Evolutionary conservation across 2,888 invertebrate genomes (phyloP), one percentile per base, ranked within the genome.

Genomic region (Chymomyza amoena): DNA sequence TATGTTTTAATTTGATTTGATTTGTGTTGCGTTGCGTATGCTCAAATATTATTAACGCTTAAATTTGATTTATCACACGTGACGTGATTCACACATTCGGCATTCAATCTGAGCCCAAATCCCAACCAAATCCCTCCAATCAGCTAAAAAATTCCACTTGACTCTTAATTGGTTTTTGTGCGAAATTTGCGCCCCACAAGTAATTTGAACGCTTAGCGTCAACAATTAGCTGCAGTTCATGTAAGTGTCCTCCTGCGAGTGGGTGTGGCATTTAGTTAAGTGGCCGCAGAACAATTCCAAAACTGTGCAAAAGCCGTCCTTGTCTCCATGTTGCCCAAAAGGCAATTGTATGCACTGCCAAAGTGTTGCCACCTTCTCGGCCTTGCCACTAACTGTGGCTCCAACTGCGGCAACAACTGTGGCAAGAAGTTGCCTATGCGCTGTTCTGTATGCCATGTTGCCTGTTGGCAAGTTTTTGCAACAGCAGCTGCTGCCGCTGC

Each of bases 1-100:
- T 89, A 89, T 89, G 89, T 89, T 89, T 89, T 89, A 89, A 89
- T 89, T 89, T 89, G 88, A 89, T 89, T 89, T 89, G 88, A 89
- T 89, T 89, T 89, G 88, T 88, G 86, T 77, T 81, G 71, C 70
- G 77, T 25, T 36, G 32, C n/a, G 57, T 50, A 50, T 62, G 28
- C 45, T 86, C 80, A 87, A 84, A 86, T 83, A 87, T 81, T 83
- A 84, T 88, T 84, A 83, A 88, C 81, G 84, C 81, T 82, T 80
- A 87, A 88, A 89, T 88, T 88, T 88, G 88, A 88, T 88, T 88
- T 88, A 88, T 88, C 81, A 84, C 84, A 75, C 74, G 73, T 80
- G 69, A 73, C 68, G 75, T 60, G 59, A 45, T 25, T 20, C 54
- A 20, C 57, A 57, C 57, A 18, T 25, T 25, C 18, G 15, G 57